Conservation (phyloP, 2,888 invertebrate species). For the Andrena marginata region DNA sequence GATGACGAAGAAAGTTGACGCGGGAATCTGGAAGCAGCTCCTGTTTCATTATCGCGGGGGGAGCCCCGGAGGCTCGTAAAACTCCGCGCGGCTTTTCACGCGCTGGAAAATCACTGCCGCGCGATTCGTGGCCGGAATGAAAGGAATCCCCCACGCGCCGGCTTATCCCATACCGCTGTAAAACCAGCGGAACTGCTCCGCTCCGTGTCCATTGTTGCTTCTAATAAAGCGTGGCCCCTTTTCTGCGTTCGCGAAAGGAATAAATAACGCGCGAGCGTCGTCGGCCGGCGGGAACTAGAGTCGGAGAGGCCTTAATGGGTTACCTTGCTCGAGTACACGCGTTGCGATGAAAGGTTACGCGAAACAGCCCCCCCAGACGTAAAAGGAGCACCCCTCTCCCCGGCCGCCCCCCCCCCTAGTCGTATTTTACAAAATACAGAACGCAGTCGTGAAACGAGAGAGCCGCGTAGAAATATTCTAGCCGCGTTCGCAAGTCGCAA, state of each 20-base stretch:
- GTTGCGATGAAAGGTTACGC: conserved; percentile 47
- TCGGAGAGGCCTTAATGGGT: conserved; percentile 43
- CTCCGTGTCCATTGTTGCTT: conserved; percentile 43
- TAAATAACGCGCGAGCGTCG: conserved; percentile 39
- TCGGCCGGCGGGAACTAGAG: conserved; percentile 17
- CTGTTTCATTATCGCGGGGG: conserved; percentile 11
- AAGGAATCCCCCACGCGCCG: conserved; percentile 36
- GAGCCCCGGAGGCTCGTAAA: background rate
- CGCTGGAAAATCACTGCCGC: conserved; percentile 32
- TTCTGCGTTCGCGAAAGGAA: conserved; percentile 29
- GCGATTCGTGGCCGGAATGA: conserved; percentile 40
- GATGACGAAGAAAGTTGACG: background rate
- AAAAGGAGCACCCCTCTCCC: background rate
- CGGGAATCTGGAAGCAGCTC: conserved; percentile 4
- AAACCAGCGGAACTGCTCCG: conserved; percentile 22
- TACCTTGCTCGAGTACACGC: conserved; percentile 23
- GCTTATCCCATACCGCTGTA: conserved; percentile 21
- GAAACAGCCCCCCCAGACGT: conserved; percentile 41
- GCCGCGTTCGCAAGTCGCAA: conserved; percentile 36
- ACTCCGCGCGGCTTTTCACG: conserved; percentile 43
- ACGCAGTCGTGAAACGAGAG: background rate
- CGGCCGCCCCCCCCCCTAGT: background rate
- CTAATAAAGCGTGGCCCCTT: conserved; percentile 55
- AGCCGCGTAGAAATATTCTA: background rate
- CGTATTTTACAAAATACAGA: conserved; percentile 25